Evolutionary conservation across 2,113 vertebrate genomes (phyloP).

Genomic region (Malurus melanocephalus): DNA sequence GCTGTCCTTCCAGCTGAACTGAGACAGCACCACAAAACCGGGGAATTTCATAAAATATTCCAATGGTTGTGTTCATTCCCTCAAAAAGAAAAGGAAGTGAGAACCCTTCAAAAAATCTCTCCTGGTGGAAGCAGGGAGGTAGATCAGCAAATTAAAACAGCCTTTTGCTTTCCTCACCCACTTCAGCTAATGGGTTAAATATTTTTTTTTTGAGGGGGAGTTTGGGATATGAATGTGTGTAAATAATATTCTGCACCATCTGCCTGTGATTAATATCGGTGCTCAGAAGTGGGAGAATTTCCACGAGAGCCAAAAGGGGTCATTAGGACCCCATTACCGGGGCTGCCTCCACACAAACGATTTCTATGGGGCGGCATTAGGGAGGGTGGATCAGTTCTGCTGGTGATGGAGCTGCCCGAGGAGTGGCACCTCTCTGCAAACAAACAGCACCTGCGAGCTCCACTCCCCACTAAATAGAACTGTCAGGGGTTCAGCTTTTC

Average conservation of each 20-base stretch:
- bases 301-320: conserved; percentile 57
- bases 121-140: not conserved
- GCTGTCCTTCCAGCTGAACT: not conserved
- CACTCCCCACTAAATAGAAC: not conserved
- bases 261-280: conserved; percentile 59
- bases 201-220: not conserved
- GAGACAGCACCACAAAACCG: accelerated
- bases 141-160: conserved; percentile 1
- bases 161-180: not conserved
- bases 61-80: not conserved
- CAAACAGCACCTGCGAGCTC: not conserved
- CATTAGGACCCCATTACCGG: conserved; percentile 48
- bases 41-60: too few relatives aligned
- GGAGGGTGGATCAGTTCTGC: conserved; percentile 18
- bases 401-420: conserved; percentile 6
- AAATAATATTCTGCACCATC: conserved; percentile 55
- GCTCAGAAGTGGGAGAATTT: conserved; percentile 59
- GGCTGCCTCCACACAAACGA: conserved; percentile 48
- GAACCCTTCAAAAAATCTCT: not conserved
- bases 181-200: conserved; percentile 46
- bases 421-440: conserved; percentile 33
- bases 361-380: conserved; percentile 24
- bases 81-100: not conserved
- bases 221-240: conserved; percentile 42
- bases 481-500: not conserved